Evolutionary conservation across 37 sponge, comb jelly and placozoan genomes (phyloP).

Genomic region (Amphimedon queenslandica): DNA sequence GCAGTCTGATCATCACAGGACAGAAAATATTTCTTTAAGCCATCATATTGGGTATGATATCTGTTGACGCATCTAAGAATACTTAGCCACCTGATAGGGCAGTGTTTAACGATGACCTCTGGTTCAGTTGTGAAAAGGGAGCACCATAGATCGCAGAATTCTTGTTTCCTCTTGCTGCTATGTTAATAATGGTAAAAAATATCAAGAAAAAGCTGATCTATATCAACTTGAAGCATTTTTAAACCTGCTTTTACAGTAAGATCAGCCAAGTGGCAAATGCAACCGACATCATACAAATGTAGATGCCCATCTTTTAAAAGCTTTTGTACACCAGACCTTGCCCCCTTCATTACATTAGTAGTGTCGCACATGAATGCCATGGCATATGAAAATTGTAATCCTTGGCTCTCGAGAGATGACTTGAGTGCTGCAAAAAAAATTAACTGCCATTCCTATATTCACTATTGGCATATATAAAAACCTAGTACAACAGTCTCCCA

Average conservation of each 20-base stretch:
- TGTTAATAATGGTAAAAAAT: conserved; percentile 37
- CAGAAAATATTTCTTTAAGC: conserved; percentile 36
- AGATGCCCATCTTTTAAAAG: conserved; percentile 19
- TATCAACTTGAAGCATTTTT: conserved; percentile 36
- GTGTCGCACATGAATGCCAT: conserved; percentile 21
- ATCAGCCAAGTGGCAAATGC: conserved; percentile 39
- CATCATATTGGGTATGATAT: conserved; percentile 30
- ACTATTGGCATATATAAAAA: conserved; percentile 47
- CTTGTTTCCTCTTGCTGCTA: conserved; percentile 49
- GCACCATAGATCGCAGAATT: conserved; percentile 40
- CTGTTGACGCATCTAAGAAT: conserved; percentile 37
- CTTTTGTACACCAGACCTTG: conserved; percentile 39
- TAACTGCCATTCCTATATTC: conserved; percentile 38
- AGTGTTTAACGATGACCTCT: conserved; percentile 39
- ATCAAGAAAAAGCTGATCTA: conserved; percentile 27
- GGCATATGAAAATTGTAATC: conserved; percentile 20
- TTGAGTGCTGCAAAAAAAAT: conserved; percentile 48
- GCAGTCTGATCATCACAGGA: conserved; percentile 43
- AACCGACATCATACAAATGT: conserved; percentile 15
- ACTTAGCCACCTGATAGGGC: conserved; percentile 61
- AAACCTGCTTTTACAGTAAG: conserved; percentile 35
- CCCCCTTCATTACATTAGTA: conserved; percentile 38
- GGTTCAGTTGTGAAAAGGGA: conserved; percentile 41
- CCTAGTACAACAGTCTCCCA: conserved; percentile 23
- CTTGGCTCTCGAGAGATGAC: conserved; percentile 17